phyloP scores from a whole-genome alignment of 2,888 invertebrate species.

The Campoplex capitator region DNA sequence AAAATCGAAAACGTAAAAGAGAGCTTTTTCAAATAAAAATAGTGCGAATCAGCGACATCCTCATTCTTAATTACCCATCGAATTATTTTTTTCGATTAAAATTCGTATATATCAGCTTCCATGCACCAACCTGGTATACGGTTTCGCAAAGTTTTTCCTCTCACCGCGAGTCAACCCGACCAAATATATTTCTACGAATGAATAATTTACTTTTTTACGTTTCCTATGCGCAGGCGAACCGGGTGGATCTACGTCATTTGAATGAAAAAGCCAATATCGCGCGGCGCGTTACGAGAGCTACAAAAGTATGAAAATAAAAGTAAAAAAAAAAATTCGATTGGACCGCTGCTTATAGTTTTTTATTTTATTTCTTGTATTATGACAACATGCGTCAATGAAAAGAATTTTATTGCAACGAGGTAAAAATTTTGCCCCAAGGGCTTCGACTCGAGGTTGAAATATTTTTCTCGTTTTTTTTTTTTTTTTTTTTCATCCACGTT shows the following conservation, averaged over 20 bases:
- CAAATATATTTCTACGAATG: neutral
- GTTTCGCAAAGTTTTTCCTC: neutral
- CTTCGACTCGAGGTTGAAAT: conserved; percentile 11
- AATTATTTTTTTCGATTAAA: neutral
- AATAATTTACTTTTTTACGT: neutral
- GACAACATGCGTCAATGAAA: conserved; percentile 13
- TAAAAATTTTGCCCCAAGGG: neutral
- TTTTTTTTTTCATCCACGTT: neutral
- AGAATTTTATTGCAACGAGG: conserved; percentile 13
- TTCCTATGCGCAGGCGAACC: neutral
- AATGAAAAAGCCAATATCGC: conserved; percentile 1
- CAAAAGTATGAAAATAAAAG: conserved; percentile 11
- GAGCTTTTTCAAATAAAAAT: too few species aligned
- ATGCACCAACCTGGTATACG: neutral
- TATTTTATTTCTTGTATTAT: conserved; percentile 11
- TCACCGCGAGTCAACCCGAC: neutral
- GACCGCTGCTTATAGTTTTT: neutral
- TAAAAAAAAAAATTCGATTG: neutral
- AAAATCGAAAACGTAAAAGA: neutral
- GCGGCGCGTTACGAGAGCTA: neutral
- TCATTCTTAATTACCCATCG: too few species aligned
- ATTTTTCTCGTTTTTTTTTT: conserved; percentile 26
- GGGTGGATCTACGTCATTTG: neutral
- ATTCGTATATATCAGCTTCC: neutral
- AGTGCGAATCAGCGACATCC: too few species aligned